Evolutionary conservation across 2,888 invertebrate species (phyloP).

Genomic region (Nezara viridula): DNA sequence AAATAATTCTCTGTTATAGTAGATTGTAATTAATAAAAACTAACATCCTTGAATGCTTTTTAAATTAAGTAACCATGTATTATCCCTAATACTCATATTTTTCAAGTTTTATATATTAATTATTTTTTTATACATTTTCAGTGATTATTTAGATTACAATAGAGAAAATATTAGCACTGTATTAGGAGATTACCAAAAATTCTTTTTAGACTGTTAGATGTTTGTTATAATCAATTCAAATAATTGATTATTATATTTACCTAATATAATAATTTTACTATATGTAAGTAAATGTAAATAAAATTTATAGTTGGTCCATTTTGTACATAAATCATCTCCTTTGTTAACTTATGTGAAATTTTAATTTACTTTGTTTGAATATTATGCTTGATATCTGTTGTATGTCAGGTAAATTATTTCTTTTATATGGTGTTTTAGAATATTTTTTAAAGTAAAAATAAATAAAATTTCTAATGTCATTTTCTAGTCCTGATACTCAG

Average conservation of each 20-base stretch:
- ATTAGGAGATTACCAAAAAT: neutral
- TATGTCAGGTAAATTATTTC: neutral
- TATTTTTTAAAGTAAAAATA: no score
- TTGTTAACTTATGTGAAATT: neutral
- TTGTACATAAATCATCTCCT: neutral
- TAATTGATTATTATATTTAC: neutral
- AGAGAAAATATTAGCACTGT: neutral
- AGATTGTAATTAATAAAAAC: no score
- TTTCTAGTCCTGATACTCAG: neutral
- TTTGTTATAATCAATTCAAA: neutral
- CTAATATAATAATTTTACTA: neutral
- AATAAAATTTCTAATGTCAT: neutral
- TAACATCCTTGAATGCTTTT: neutral
- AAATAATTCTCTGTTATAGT: no score
- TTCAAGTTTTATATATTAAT: neutral
- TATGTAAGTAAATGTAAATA: neutral
- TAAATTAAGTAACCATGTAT: neutral
- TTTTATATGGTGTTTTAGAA: neutral
- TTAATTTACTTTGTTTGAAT: neutral
- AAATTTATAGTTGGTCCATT: neutral
- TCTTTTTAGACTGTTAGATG: neutral
- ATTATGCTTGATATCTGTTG: neutral
- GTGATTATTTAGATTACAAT: neutral
- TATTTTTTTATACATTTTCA: neutral
- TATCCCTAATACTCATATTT: neutral